Percentiles rank a stretch among this genome's conserved stretches.
phyloP scores from a whole-genome alignment of 2,113 vertebrate genomes.

The Daboia siamensis region DNA sequence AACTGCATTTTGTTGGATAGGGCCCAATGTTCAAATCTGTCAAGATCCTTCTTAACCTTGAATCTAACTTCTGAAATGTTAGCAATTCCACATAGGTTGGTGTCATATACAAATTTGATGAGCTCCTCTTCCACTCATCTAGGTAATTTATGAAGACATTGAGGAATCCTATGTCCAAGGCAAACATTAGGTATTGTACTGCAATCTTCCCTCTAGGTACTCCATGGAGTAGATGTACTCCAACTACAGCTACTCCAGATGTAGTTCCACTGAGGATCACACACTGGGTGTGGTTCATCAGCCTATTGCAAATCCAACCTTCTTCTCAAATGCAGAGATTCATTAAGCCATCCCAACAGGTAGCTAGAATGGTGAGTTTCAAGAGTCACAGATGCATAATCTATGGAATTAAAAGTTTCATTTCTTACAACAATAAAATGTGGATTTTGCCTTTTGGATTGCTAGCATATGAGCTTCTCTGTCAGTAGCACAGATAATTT shows the following conservation, averaged over 20 bases:
- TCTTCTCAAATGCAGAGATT: background rate
- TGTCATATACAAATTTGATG: background rate
- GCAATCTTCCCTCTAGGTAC: background rate
- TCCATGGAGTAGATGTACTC: background rate
- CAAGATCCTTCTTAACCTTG: background rate
- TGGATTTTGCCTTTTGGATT: background rate
- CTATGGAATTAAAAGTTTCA: background rate
- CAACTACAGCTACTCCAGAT: background rate
- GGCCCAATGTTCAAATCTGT: background rate
- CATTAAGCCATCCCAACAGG: background rate
- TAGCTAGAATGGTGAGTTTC: background rate
- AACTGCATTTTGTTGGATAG: background rate
- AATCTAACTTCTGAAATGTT: background rate
- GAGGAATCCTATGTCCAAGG: background rate
- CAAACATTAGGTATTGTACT: background rate
- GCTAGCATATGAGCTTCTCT: background rate
- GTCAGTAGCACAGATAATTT: background rate
- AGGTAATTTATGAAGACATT: background rate
- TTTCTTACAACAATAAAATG: background rate
- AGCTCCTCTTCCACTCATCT: background rate
- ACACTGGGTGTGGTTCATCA: background rate
- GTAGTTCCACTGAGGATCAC: background rate
- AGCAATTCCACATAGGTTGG: background rate
- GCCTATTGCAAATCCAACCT: background rate
- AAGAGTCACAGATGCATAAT: background rate